Evolutionary conservation across 2,113 vertebrate species (phyloP).

Genomic region (Mesembrinibis cayennensis): DNA sequence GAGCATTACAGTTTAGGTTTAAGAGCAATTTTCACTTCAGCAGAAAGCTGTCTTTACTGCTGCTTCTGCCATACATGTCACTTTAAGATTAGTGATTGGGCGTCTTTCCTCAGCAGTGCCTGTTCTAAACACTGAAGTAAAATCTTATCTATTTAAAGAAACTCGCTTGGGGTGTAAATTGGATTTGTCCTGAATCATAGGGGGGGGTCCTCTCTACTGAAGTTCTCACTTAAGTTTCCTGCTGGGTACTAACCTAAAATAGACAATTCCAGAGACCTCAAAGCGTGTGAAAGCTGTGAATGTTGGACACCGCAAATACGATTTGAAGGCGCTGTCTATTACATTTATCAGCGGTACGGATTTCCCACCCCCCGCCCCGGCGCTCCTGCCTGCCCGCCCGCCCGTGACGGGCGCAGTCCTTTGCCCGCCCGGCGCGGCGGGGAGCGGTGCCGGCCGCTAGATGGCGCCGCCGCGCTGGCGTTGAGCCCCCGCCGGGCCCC

Average conservation of each 20-base stretch:
- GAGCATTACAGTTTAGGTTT: background rate
- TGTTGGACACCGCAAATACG: rapidly evolving
- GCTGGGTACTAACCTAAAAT: background rate
- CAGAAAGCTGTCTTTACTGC: background rate
- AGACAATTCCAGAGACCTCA: background rate
- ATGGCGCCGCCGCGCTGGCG: conserved; percentile 36
- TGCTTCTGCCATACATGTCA: background rate
- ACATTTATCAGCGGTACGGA: rapidly evolving
- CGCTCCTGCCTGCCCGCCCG: no score
- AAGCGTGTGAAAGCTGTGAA: background rate
- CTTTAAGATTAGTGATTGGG: background rate
- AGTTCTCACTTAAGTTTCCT: background rate
- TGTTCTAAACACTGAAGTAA: background rate
- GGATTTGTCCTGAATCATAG: background rate
- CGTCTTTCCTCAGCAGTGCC: background rate
- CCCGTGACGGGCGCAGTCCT: no score
- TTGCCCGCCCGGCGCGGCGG: no score
- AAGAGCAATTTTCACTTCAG: background rate
- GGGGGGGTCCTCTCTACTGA: background rate
- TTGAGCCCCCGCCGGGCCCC: no score
- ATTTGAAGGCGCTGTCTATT: background rate
- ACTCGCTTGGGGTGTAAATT: rapidly evolving
- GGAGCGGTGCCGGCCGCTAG: conserved; percentile 8
- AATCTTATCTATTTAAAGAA: background rate
- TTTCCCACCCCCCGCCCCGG: no score